phyloP scores from a whole-genome alignment of 2,113 vertebrate species.

The Gavia stellata region DNA sequence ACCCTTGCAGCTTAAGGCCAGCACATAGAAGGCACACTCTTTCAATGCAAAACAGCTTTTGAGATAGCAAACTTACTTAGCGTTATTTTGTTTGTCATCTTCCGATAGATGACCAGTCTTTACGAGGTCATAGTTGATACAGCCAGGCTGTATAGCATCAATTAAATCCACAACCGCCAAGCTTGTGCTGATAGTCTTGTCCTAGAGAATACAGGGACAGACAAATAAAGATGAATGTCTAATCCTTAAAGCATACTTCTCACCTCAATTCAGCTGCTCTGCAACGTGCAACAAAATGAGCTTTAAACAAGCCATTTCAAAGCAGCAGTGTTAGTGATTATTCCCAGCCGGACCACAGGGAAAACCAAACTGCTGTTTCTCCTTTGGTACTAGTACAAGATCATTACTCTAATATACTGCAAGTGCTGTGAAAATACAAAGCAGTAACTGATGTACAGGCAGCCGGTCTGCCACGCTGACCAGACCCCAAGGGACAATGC shows the following conservation, averaged over 20 bases:
- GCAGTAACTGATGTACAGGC: background rate
- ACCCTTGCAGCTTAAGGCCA: background rate
- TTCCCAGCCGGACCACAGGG: background rate
- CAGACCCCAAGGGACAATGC: background rate
- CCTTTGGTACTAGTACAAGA: background rate
- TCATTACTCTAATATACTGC: background rate
- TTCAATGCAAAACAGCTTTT: background rate
- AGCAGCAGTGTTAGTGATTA: background rate
- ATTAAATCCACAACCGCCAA: constrained; percentile 94
- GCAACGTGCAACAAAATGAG: background rate
- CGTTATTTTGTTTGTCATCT: constrained; percentile 91
- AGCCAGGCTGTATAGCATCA: constrained; percentile 92
- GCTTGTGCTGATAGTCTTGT: constrained; percentile 92
- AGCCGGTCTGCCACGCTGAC: background rate
- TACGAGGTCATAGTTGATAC: constrained; percentile 92
- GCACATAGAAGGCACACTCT: fast-evolving
- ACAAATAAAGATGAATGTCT: background rate
- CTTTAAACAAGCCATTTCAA: background rate
- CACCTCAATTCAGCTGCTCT: background rate
- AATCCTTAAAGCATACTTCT: background rate
- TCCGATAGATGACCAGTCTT: constrained; percentile 84
- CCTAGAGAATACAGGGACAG: constrained; percentile 65
- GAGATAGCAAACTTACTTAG: constrained; percentile 82
- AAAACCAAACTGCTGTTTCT: background rate
- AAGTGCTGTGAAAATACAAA: background rate